A percentile compares a stretch with the other conserved stretches of the same genome.
Evolutionary conservation across 2,113 vertebrate genomes (phyloP).

Genomic region (Stictonetta naevosa): DNA sequence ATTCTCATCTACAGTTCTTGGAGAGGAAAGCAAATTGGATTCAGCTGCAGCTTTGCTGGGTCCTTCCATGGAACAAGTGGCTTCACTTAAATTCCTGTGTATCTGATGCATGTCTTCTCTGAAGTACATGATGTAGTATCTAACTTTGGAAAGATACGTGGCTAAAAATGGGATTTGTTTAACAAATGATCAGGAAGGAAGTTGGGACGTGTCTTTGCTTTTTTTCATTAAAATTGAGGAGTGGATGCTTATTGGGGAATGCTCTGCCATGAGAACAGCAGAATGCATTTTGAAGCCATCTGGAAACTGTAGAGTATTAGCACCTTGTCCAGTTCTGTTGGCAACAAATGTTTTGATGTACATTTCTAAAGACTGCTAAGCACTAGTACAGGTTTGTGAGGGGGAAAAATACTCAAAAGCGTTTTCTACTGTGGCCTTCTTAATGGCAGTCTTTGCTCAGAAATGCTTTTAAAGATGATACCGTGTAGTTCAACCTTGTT

Average conservation of each 20-base stretch:
- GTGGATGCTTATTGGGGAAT: not conserved
- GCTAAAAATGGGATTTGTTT: not conserved
- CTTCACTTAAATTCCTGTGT: not conserved
- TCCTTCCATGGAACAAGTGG: not conserved
- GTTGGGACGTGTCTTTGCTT: not conserved
- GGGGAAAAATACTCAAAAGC: not conserved
- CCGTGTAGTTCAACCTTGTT: not conserved
- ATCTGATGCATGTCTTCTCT: not conserved
- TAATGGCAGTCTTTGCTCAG: not conserved
- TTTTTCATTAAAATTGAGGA: not conserved
- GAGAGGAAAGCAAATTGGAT: not conserved
- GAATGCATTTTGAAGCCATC: not conserved
- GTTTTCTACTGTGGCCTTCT: not conserved
- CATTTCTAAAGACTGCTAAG: not conserved
- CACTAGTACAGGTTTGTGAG: not conserved
- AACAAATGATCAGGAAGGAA: not conserved
- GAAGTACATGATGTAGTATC: not conserved
- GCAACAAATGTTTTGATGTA: not conserved
- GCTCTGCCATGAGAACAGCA: not conserved
- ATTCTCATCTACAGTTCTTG: not conserved
- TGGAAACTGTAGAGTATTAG: not conserved
- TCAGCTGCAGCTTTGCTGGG: not conserved
- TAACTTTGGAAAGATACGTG: not conserved
- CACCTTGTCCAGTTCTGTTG: not conserved
- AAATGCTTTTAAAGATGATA: not conserved